Conservation (phyloP, 1,140 invertebrate genomes). For the Diorhabda elongata region DNA sequence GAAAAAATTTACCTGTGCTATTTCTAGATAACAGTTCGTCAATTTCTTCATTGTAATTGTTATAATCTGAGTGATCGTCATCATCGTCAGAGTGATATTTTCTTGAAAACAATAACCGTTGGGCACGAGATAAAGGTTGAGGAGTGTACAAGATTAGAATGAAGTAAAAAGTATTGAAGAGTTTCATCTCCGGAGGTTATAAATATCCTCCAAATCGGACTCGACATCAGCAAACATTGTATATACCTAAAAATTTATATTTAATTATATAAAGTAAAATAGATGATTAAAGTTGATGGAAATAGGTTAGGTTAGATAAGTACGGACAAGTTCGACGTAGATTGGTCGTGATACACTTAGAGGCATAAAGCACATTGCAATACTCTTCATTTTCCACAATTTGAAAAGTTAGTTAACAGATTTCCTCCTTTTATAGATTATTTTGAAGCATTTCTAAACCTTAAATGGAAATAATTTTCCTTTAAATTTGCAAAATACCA, state of each 20-base stretch:
- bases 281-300: neutral
- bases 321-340: neutral
- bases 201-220: constrained; percentile 25
- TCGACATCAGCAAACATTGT: constrained; percentile 37
- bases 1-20: constrained; percentile 23
- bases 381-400: too few relatives aligned
- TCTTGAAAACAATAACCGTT: constrained; percentile 34
- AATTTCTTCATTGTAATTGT: constrained; percentile 30
- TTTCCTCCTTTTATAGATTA: too few relatives aligned
- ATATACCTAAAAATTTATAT: neutral
- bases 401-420: too few relatives aligned
- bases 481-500: too few relatives aligned
- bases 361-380: too few relatives aligned
- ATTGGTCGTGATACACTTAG: too few relatives aligned
- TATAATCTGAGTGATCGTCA: constrained; percentile 29
- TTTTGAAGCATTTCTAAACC: too few relatives aligned
- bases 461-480: too few relatives aligned
- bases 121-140: constrained; percentile 24
- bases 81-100: constrained; percentile 40
- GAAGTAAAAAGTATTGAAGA: constrained; percentile 21
- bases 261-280: neutral
- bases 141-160: constrained; percentile 35
- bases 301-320: neutral
- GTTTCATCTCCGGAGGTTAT: constrained; percentile 38
- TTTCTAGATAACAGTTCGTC: constrained; percentile 18